Percentiles rank a stretch among this genome's conserved stretches.
These are phyloP conservation scores for Rhopalosiphum padi DNA, from an alignment of 1,140 invertebrate genomes.

Conservation along the genomic window DNA sequence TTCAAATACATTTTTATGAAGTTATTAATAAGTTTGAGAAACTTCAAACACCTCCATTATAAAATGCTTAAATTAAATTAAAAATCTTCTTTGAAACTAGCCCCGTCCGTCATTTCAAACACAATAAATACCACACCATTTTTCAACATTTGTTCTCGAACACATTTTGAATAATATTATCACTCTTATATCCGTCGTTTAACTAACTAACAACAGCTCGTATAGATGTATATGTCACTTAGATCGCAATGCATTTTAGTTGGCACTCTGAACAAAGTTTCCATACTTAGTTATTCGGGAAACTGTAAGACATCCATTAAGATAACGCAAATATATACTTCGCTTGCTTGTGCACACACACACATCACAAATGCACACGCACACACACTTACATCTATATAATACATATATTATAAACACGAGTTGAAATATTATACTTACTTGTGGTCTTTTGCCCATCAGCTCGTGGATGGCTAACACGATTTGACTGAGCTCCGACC, in stretches of 20 bases:
- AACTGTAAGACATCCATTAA: background rate
- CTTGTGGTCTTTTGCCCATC: slow-evolving; percentile 77
- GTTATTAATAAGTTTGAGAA: slow-evolving; percentile 1
- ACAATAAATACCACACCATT: background rate
- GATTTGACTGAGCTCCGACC: slow-evolving; percentile 87
- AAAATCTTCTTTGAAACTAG: background rate
- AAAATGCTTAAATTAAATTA: background rate
- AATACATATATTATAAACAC: background rate
- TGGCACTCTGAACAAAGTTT: background rate
- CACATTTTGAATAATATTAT: slow-evolving; percentile 15
- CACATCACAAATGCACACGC: background rate
- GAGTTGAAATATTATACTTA: slow-evolving; percentile 55
- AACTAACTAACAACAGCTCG: slow-evolving; percentile 4
- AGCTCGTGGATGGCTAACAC: slow-evolving; percentile 92
- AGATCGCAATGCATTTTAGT: background rate
- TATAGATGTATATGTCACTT: background rate
- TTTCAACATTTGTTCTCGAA: background rate
- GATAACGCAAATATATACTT: background rate
- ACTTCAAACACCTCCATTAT: background rate
- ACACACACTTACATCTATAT: background rate
- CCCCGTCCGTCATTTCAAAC: background rate
- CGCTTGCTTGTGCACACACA: background rate
- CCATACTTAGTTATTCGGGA: background rate
- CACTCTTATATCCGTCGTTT: background rate
- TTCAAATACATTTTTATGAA: background rate